Conservation (phyloP, 37 sponge, comb jelly and placozoan species). For the Mnemiopsis leidyi region DNA sequence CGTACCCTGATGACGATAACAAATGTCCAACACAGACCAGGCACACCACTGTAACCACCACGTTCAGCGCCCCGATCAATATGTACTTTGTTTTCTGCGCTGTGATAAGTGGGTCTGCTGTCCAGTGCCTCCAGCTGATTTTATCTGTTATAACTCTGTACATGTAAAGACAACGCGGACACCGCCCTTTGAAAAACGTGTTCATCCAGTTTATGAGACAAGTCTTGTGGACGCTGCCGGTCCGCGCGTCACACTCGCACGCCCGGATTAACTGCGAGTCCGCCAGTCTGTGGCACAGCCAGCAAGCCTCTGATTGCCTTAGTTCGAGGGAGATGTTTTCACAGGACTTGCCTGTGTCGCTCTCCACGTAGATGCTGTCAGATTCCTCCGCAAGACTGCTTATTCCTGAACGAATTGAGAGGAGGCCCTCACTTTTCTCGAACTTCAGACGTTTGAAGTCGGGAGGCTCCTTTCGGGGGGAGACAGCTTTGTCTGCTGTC, state of each 20-base stretch:
- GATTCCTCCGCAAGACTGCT: background rate
- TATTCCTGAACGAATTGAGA: background rate
- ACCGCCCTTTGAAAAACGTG: conserved; percentile 29
- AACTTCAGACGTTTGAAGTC: background rate
- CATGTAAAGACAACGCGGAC: background rate
- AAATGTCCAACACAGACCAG: background rate
- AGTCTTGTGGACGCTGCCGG: background rate
- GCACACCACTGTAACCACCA: background rate
- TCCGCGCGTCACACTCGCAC: background rate
- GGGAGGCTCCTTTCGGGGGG: background rate
- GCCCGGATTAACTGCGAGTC: background rate
- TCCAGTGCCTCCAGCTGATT: conserved; percentile 16
- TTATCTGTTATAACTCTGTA: conserved; percentile 1
- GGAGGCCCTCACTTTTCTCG: background rate
- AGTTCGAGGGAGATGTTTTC: background rate
- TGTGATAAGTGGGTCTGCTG: background rate
- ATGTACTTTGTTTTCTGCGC: background rate
- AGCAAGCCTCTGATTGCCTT: background rate
- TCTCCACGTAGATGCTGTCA: background rate
- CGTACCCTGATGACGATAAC: background rate
- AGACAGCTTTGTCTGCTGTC: too few species aligned
- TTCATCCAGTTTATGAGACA: conserved; percentile 36
- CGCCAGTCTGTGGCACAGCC: background rate
- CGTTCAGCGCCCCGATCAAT: background rate
- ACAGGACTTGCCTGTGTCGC: background rate